Evolutionary conservation across 2,797 vertebrate species (phyloP), one percentile per base, ranked within the genome.

Genomic region (Acipenser oxyrinchus): DNA sequence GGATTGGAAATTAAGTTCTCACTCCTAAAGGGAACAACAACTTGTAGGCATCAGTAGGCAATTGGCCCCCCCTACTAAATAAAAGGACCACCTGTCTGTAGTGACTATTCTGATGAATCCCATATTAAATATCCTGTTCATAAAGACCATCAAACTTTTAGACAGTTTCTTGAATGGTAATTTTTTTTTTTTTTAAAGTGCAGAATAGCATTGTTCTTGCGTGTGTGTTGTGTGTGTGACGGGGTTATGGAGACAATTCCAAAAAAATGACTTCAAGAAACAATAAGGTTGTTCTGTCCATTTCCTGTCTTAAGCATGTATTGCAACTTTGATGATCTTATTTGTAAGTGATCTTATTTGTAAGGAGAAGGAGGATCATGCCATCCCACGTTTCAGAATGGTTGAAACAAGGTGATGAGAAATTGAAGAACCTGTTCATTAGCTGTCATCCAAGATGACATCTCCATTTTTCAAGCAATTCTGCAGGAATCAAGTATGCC

Each of bases 361-460:
- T 78, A 62, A 67, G 77, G 74, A 73, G 73, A 79, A 78, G 76
- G 73, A 37, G 1, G 23, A 77, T 80, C 71, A 68, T 72, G 73
- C 67, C 76, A 64, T 73, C 65, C 68, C 63, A 8, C 51, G 57
- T 74, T 72, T 10, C 60, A 69, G 77, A 78, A 82, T 65, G 60
- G 73, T 77, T 85, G 84, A 86, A 79, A 62, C 78, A 80, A 77
- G 70, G 67, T 75, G 79, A 79, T 80, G 75, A 86, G 74, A 82
- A 84, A 82, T 74, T 82, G 82, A 85, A 69, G 72, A 75, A 75
- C 74, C 72, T 74, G 82, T 79, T 84, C 80, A 81, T 84, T 82
- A 83, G 70, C 75, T 81, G 75, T 79, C 79, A 79, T 78, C 71
- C 71, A 76, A 75, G 64, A 70, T 84, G 81, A 83, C 76, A 79